phyloP scores from a whole-genome alignment of 35 echinoderm and acorn worm genomes.

The Ophiothrix spiculata region DNA sequence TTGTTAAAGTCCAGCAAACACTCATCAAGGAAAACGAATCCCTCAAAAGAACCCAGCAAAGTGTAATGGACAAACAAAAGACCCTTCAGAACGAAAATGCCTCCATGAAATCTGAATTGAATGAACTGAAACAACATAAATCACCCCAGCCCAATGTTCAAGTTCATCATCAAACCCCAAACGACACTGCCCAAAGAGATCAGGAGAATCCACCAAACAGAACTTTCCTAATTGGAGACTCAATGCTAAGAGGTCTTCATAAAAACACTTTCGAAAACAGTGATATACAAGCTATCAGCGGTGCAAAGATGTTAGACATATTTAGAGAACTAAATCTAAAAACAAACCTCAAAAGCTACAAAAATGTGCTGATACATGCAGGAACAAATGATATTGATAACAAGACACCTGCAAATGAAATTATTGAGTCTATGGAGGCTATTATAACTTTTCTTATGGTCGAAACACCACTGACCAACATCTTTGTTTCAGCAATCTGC shows the following conservation, averaged over 20 bases:
- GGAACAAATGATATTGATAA: neutral
- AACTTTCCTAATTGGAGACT: too few species aligned
- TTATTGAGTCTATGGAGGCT: neutral
- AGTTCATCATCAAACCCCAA: too few species aligned
- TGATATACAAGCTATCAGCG: neutral
- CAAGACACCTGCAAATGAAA: neutral
- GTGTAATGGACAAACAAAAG: too few species aligned
- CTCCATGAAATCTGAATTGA: too few species aligned
- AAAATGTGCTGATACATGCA: neutral
- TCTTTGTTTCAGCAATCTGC: neutral
- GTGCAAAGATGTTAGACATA: neutral
- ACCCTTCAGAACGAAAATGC: too few species aligned
- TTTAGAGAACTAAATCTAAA: neutral
- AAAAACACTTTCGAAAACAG: neutral
- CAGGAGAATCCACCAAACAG: too few species aligned
- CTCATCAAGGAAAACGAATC: too few species aligned
- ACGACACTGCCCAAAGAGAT: too few species aligned
- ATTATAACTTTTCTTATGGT: neutral
- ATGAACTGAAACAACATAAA: too few species aligned
- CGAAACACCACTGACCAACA: neutral
- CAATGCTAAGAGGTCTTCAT: neutral
- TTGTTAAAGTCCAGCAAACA: too few species aligned
- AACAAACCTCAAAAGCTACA: neutral
- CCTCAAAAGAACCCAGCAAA: too few species aligned
- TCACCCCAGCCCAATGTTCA: too few species aligned